phyloP scores from a whole-genome alignment of 2,113 vertebrate species.

The Misgurnus anguillicaudatus region DNA sequence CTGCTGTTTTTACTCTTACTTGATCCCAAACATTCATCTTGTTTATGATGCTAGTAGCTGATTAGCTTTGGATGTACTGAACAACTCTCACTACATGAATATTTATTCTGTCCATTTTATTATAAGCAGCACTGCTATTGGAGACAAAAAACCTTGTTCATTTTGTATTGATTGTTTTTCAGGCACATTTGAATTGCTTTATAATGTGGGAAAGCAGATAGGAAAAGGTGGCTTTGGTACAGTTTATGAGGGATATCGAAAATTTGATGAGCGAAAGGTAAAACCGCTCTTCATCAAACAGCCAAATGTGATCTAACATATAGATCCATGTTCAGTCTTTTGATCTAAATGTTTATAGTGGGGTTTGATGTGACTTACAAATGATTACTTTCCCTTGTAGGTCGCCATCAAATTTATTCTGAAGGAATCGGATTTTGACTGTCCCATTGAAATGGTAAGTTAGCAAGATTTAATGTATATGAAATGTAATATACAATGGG shows the following conservation, averaged over 20 bases:
- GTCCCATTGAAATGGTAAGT: constrained; percentile 55
- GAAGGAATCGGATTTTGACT: constrained; percentile 2
- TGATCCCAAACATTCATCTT: too few relatives aligned
- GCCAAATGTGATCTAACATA: too few relatives aligned
- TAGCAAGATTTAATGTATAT: not conserved
- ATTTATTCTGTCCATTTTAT: too few relatives aligned
- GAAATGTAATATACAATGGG: not conserved
- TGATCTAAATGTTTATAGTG: not conserved
- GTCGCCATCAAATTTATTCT: constrained; percentile 66
- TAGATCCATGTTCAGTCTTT: not conserved
- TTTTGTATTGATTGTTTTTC: not conserved
- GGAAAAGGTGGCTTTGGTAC: not conserved
- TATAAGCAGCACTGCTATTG: too few relatives aligned
- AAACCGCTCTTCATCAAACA: not conserved
- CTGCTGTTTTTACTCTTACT: too few relatives aligned
- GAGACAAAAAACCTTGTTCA: too few relatives aligned
- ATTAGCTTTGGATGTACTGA: too few relatives aligned
- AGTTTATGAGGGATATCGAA: not conserved
- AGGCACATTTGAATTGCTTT: not conserved
- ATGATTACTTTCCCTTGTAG: constrained; percentile 37
- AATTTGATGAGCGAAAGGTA: not conserved
- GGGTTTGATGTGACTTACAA: too few relatives aligned
- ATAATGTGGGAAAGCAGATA: not conserved
- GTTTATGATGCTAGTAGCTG: too few relatives aligned
- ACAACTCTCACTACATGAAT: too few relatives aligned